Conservation (phyloP, 2,113 vertebrate genomes). For the Rhipidura dahli region DNA sequence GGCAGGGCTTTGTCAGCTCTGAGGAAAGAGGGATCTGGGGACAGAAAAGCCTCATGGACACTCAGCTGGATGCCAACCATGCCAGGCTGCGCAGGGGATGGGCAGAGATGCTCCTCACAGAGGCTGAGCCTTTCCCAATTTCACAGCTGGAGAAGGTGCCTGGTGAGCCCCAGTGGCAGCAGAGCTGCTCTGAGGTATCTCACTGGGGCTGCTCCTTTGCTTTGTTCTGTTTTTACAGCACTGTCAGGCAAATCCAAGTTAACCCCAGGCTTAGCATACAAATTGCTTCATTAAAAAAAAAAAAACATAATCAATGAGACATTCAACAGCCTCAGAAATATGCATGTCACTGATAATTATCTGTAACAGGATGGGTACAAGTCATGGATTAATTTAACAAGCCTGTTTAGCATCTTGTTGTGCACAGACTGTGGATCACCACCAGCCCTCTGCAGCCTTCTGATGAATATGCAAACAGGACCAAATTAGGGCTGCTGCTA, state of each 20-base stretch:
- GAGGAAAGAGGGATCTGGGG: neutral
- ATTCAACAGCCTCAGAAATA: neutral
- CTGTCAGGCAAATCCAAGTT: neutral
- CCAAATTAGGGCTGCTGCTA: neutral
- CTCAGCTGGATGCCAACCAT: neutral
- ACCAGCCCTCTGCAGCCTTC: neutral
- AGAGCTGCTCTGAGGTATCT: neutral
- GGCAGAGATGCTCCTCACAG: neutral
- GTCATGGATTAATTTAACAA: neutral
- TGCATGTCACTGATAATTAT: neutral
- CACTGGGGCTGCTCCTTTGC: neutral
- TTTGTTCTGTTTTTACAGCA: neutral
- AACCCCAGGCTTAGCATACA: neutral
- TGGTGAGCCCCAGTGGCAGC: neutral
- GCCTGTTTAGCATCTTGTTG: neutral
- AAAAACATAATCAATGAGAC: neutral
- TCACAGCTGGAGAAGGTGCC: neutral
- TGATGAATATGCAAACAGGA: neutral
- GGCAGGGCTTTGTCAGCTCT: neutral
- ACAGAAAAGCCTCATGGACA: neutral
- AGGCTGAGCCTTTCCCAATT: neutral
- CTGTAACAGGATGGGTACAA: neutral
- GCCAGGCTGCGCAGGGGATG: neutral
- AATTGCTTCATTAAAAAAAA: neutral
- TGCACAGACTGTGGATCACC: neutral